Conservation (phyloP, 1,140 invertebrate genomes). For the Dolichoris vasculosae region DNA sequence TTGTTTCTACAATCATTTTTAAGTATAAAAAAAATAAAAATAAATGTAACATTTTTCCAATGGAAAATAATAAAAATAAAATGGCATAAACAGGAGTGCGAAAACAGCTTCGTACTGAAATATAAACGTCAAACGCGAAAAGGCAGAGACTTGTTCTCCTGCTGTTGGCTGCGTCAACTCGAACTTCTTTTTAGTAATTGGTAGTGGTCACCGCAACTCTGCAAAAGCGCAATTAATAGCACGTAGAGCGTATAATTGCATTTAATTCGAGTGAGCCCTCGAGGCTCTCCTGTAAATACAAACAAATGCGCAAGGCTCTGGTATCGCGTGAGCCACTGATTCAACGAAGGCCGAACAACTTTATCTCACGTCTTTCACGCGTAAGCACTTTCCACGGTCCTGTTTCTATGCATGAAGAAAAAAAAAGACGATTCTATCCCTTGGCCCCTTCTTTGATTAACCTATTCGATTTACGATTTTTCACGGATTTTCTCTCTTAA, state of each 20-base stretch:
- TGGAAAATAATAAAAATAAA: neutral
- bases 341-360: slow-evolving; percentile 5
- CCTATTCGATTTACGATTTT: neutral
- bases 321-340: slow-evolving; percentile 2
- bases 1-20: too few species aligned
- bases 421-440: neutral
- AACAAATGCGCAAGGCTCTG: slow-evolving; percentile 1
- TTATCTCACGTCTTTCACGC: slow-evolving; percentile 2
- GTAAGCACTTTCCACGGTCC: slow-evolving; percentile 24
- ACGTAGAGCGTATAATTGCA: slow-evolving; percentile 14
- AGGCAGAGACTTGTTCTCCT: neutral
- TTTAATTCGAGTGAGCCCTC: slow-evolving; percentile 12
- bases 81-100: neutral
- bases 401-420: neutral
- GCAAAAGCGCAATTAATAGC: slow-evolving; percentile 15
- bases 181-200: neutral
- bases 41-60: neutral
- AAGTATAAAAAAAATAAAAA: neutral
- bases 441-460: neutral
- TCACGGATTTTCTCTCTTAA: slow-evolving; percentile 10
- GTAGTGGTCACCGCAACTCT: neutral
- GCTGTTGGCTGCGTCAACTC: neutral
- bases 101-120: neutral
- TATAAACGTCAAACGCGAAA: neutral
- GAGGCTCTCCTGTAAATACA: slow-evolving; percentile 6